Conservation (phyloP, 2,113 vertebrate species). For the Cebus imitator region DNA sequence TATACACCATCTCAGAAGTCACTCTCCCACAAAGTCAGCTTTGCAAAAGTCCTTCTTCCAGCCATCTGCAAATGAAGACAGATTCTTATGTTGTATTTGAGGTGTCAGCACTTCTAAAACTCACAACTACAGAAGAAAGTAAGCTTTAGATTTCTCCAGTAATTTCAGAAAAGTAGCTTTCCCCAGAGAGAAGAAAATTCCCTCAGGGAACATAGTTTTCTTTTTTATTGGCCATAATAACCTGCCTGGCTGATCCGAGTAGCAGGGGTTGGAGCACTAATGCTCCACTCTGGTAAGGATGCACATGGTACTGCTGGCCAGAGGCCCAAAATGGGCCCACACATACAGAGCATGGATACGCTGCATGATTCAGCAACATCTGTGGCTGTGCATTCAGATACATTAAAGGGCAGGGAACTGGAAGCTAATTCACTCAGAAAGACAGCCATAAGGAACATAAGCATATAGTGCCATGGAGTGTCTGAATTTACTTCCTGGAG, state of each 20-base stretch:
- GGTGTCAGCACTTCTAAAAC: not conserved
- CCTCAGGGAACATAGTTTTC: not conserved
- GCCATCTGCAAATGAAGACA: not conserved
- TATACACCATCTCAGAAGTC: not conserved
- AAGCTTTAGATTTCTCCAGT: not conserved
- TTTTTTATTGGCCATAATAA: not conserved
- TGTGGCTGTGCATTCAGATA: conserved; percentile 1
- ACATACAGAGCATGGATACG: fast-evolving
- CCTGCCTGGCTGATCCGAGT: not conserved
- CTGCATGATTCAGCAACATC: not conserved
- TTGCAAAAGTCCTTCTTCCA: not conserved
- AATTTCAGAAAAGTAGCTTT: not conserved
- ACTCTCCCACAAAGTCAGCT: not conserved
- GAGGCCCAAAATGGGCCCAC: not conserved
- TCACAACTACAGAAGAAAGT: not conserved
- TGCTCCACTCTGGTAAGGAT: not conserved
- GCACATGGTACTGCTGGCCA: not conserved
- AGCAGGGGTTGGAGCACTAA: not conserved
- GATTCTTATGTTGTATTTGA: not conserved
- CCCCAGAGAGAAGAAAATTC: not conserved
- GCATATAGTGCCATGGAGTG: not conserved
- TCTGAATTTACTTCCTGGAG: not conserved
- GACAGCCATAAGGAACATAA: not conserved
- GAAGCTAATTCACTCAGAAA: not conserved
- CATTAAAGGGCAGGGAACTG: not conserved